Conservation (phyloP, 2,113 vertebrate genomes). For the Tragelaphus scriptus region DNA sequence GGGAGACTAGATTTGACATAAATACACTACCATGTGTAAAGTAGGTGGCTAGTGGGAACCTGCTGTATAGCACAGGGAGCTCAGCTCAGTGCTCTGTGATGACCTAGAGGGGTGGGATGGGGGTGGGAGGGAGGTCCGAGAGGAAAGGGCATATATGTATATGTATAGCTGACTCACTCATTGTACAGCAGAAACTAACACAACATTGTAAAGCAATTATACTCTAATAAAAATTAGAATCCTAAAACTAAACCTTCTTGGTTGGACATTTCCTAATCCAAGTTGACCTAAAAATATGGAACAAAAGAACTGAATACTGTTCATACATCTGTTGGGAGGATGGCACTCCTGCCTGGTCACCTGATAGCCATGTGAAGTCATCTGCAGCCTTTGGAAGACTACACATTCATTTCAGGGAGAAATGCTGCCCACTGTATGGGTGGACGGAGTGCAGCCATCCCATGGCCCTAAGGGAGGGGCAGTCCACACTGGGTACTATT, state of each 20-base stretch:
- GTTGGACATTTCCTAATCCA: neutral
- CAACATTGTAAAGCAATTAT: neutral
- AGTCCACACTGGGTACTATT: neutral
- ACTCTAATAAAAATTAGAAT: neutral
- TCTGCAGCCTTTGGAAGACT: neutral
- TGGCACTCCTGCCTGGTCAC: no score
- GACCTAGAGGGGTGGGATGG: neutral
- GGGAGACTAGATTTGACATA: neutral
- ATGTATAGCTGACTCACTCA: neutral
- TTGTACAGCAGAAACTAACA: neutral
- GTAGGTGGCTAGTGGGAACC: neutral
- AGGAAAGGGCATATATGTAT: neutral
- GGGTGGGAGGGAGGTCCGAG: neutral
- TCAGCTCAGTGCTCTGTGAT: neutral
- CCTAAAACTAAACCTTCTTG: neutral
- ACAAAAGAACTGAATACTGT: neutral
- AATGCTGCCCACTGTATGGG: accelerated
- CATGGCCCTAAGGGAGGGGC: neutral
- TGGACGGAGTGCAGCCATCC: neutral
- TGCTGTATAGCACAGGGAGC: neutral
- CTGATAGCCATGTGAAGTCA: accelerated
- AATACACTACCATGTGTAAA: neutral
- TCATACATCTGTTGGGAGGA: neutral
- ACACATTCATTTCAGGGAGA: neutral
- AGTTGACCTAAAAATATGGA: neutral